A percentile compares a stretch with the other conserved stretches of the same genome.
These are phyloP conservation scores for Amblyteles armatorius DNA, from an alignment of 2,888 invertebrate species.

Conservation along the genomic window DNA sequence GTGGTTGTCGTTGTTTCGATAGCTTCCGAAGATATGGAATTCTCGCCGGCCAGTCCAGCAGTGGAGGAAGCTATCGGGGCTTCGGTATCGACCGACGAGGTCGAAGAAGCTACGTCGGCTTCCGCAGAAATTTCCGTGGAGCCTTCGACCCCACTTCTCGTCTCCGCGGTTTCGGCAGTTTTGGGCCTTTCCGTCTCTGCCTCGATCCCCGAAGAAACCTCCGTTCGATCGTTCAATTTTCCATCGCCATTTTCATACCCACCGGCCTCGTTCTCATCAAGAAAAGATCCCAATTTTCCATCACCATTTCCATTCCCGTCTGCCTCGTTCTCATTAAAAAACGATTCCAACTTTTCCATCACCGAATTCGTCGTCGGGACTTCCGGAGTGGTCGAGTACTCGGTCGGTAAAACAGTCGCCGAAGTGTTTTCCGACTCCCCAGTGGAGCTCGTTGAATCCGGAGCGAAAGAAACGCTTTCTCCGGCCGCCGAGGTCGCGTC, in stretches of 20 bases:
- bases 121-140: constrained; percentile 49
- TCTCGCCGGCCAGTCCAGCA: constrained; percentile 5
- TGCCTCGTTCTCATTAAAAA: not conserved
- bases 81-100: not conserved
- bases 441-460: not conserved
- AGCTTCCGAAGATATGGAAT: constrained; percentile 41
- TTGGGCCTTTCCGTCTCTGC: constrained; percentile 29
- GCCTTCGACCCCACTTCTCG: constrained; percentile 59
- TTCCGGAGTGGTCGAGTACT: constrained; percentile 34
- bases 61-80: constrained; percentile 1
- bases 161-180: constrained; percentile 24
- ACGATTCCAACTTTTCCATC: constrained; percentile 5
- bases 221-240: not conserved
- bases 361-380: not conserved
- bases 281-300: constrained; percentile 3
- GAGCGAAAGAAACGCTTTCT: constrained; percentile 31
- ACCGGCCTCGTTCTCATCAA: not conserved
- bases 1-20: constrained; percentile 71
- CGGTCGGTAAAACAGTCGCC: constrained; percentile 25
- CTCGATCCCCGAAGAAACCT: not conserved
- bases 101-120: constrained; percentile 22
- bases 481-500: constrained; percentile 26
- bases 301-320: not conserved
- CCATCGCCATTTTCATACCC: not conserved
- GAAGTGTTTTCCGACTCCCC: constrained; percentile 16